These are phyloP conservation scores for Poeciliopsis gracilis DNA, from an alignment of 2,797 vertebrate genomes.

Conservation along the genomic window DNA sequence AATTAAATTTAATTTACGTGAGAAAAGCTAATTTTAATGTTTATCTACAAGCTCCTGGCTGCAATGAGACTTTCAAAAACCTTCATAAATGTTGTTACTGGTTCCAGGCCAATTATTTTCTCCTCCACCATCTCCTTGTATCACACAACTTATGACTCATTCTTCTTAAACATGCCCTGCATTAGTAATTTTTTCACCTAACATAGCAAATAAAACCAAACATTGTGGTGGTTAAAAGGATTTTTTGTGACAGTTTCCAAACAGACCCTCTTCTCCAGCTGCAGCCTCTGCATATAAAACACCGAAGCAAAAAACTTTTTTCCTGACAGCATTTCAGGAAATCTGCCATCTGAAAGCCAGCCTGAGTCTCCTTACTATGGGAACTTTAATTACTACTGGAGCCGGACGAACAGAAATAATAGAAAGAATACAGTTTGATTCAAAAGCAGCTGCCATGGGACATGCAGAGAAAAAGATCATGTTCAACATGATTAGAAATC, in stretches of 20 bases:
- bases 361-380: conserved; percentile 25
- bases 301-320: neutral
- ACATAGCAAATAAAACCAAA: neutral
- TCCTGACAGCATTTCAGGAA: neutral
- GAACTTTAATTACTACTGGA: conserved; percentile 11
- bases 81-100: neutral
- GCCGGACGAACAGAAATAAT: neutral
- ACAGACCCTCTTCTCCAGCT: neutral
- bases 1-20: neutral
- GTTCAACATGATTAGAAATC: neutral
- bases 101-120: neutral
- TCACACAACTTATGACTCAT: neutral
- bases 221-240: neutral
- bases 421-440: neutral
- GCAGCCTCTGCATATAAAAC: conserved; percentile 7
- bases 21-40: neutral
- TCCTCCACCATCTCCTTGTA: neutral
- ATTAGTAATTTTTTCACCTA: neutral
- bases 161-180: neutral
- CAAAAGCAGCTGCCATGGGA: neutral
- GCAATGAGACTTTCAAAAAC: neutral
- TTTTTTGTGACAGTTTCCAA: neutral
- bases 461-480: no score
- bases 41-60: neutral
- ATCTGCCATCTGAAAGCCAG: neutral